Base-by-base conservation (phyloP, 1,140 invertebrate genomes). In the Diplogasteroides magnus region DNA sequence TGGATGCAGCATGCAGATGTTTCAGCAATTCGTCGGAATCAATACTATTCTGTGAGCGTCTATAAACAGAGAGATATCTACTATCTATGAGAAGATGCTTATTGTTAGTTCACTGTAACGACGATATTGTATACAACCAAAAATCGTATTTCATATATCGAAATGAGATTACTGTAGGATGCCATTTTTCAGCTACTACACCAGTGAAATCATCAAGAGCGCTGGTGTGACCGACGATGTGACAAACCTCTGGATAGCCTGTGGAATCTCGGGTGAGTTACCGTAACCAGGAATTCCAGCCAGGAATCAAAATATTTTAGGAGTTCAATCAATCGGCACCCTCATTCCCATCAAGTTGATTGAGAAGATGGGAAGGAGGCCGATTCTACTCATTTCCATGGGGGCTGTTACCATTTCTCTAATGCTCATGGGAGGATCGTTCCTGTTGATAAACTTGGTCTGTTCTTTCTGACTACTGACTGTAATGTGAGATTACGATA, bases 11-110 rank as follows among this genome's bases (percentile, higher is more conserved):
- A 78, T 89, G 19, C 87, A 88, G 73, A 81, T 85, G 61, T 84
- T 88, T 57, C 87, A 88, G 76, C 87, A 88, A 76, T 73, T 89
- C 2, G 83, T 86, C n/a, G 88, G 88, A 58, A 88, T 88, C 72
- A 89, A 89, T 74, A 88, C 87, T n/a, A 86, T 48, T 11, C 37
- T 48, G 37, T 48, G 6, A 48, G 37, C 19, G 19, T 48, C 37
- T 48, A 6, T 48, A 19, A 48, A 48, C 37, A 11, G 6, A 11
- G 37, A 48, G 6, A 6, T 48, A 11, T 48, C 6, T 48, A 48
- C 37, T 48, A n/a, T n/a, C n/a, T n/a, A n/a, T n/a, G n/a, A n/a
- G n/a, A n/a, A n/a, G n/a, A n/a, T n/a, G n/a, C n/a, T n/a, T n/a
- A n/a, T n/a, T n/a, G n/a, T n/a, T n/a, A n/a, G n/a, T n/a, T n/a